Base-by-base conservation (phyloP, 2,113 vertebrate species). In the Theristicus caerulescens region DNA sequence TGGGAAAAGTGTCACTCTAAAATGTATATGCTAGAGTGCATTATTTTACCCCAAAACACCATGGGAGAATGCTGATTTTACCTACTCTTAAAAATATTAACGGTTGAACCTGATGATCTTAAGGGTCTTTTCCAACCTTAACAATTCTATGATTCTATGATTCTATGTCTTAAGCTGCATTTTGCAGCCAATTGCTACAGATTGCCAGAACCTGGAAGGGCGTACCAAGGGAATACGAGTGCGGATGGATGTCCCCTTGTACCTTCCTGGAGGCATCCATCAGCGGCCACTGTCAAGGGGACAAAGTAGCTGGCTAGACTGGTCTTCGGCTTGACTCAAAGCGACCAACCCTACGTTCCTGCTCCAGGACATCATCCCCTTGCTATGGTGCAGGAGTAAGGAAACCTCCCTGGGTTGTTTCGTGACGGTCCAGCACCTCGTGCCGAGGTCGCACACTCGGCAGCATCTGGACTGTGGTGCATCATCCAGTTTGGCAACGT, bases 271-370 rank as follows among this genome's bases (percentile, higher is more conserved):
- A 19, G 31, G 36, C 25, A 36, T 20, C 54, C 55, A 29, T 21
- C 47, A 57, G 54, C 5, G 59, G 36, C 31, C 64, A 34, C 40
- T 27, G 31, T 21, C 42, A 51, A 40, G 36, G 59, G 59, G 25
- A 52, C 1, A 4, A 71, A 32, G 18, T 31, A 19, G 1, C 7
- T 27, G n/a, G 36, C 34, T 38, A 44, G 70, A 27, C 1, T 27
- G 47, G 38, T 46, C 46, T 66, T 36, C 21, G 40, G 47, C 19
- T 34, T 40, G 38, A 29, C 38, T 47, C 13, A 24, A 36, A 78
- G 61, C 0, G 2, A 57, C 13, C 2, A 2, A 67, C 10, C 20
- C 47, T 15, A 13, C 0, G 7, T 24, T 54, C 15, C 49, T 70
- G 20, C 69, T 81, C 44, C 44, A n/a, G 49, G 47, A 32, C 24